Base-by-base conservation (phyloP, 2,113 vertebrate species). In the Petrocephalus zakoni region DNA sequence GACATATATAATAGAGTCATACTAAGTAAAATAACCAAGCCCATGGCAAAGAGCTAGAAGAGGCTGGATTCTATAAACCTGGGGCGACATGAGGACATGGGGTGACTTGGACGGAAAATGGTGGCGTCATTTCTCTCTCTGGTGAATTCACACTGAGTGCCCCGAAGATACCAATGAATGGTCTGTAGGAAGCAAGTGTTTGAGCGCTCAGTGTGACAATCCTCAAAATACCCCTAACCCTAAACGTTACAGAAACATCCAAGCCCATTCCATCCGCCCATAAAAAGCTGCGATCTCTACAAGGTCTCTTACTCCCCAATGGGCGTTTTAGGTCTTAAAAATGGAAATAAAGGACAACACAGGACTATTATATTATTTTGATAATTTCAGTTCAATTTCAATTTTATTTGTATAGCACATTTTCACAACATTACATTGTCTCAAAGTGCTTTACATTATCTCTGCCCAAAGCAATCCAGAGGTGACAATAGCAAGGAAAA, bases 121-220 rank as follows among this genome's bases (percentile, higher is more conserved):
- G 13, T 3, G 19, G 25, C 11, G 21, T n/a, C 19, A 5, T 55
- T 13, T 53, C 85, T 34, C 84, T 55, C 53, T 58, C 53, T 22
- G 34, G 13, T 0, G 7, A 34, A 42, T 25, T 53, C 34, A 34
- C 29, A 15, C 85, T 47, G 85, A 56, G 5, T 61, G 7, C 37
- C 34, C 21, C 13, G 21, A 46, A 47, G 34, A 87, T 19, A 3
- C 17, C 56, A 51, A 58, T 55, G 84, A 56, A 56, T 15, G 17
- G 85, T 85, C 87, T 87, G 90, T 61, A 87, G 83, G 56, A 88
- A 87, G 89, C 83, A 56, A 87, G 86, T 86, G 89, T 90, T 85
- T 22, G 88, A 19, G 49, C n/a, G 42, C 51, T 68, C 22, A 90
- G 75, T 89, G 58, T 89, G 89, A 68, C 88, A 90, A 90, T 87